Evolutionary conservation across 2,888 invertebrate genomes (phyloP), one percentile per base, ranked within the genome.

Genomic region (Auanema sp.): DNA sequence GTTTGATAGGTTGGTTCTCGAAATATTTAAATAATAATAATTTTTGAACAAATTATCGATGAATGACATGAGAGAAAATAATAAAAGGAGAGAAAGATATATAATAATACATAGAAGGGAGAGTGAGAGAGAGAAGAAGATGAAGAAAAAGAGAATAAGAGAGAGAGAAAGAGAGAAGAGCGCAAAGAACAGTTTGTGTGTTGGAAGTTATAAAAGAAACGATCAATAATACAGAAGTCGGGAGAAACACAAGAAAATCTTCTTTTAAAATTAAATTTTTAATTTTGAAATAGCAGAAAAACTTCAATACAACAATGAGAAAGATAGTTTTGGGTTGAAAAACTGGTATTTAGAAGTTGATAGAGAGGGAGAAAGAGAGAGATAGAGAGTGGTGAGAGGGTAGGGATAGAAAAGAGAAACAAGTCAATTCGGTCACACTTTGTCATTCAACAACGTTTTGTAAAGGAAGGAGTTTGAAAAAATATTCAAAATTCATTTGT

Each of bases 341-440:
- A 33, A 33, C 33, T 33, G 33, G 33, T 33, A 47, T 47, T 47
- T 10, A 11, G 16, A 6, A 16, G 50, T 16, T 24, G 24, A 50
- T 11, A 16, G 50, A 50, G 56, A 40, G 23, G 24, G 54, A 41
- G 54, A 25, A 41, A 53, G 23, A 53, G 33, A 16, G 56, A 56
- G 8, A 8, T 33, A 33, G 33, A 33, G 33, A 33, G 33, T 5
- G 33, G 56, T 42, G 44, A 42, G 16, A 55, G 25, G 4, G 41
- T 21, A 33, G 25, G 12, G 41, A n/a, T n/a, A 54, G 59, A 10
- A 53, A 11, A 44, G 41, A 16, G 16, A 23, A 53, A 43, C 41
- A 41, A 53, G 42, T 42, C 53, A 60, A 60, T 51, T 60, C 41
- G 52, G 53, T 60, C 59, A 58, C 51, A 52, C 52, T 53, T 40